Conservation (phyloP, 92 coral and sea anemone genomes). For the Porites cylindrica region DNA sequence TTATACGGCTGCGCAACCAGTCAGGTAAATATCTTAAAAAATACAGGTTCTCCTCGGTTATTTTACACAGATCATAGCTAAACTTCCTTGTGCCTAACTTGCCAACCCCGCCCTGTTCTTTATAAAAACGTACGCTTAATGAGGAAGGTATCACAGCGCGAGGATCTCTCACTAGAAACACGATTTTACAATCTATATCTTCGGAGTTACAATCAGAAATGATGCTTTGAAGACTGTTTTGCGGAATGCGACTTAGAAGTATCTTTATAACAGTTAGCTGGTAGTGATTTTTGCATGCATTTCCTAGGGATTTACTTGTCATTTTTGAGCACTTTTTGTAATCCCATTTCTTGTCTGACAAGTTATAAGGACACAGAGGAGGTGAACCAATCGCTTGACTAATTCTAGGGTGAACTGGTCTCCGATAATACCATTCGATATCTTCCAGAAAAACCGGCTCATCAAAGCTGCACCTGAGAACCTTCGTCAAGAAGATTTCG, state of each 20-base stretch:
- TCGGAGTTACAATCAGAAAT: constrained; percentile 9
- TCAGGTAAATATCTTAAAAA: not conserved
- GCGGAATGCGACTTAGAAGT: constrained; percentile 11
- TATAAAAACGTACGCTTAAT: constrained; percentile 9
- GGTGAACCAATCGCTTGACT: constrained; percentile 37
- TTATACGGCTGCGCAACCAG: not conserved
- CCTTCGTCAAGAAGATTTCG: not conserved
- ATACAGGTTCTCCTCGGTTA: constrained; percentile 23
- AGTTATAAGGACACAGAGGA: constrained; percentile 41
- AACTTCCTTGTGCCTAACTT: not conserved
- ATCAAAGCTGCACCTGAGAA: constrained; percentile 11
- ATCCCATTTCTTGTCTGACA: constrained; percentile 40
- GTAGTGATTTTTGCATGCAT: constrained; percentile 20
- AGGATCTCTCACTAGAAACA: constrained; percentile 48
- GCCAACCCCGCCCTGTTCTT: not conserved
- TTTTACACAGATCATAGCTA: constrained; percentile 6
- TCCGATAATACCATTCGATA: constrained; percentile 40
- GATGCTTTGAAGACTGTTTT: constrained; percentile 3
- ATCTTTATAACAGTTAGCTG: constrained; percentile 25
- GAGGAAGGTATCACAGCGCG: constrained; percentile 42
- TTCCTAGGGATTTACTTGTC: constrained; percentile 28
- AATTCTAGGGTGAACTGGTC: constrained; percentile 10
- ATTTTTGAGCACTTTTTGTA: constrained; percentile 9
- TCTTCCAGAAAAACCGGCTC: not conserved
- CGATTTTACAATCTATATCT: constrained; percentile 34